Percentiles rank a stretch among this genome's conserved stretches.
phyloP scores from a whole-genome alignment of 2,113 vertebrate species.

The Seriola dumerili region DNA sequence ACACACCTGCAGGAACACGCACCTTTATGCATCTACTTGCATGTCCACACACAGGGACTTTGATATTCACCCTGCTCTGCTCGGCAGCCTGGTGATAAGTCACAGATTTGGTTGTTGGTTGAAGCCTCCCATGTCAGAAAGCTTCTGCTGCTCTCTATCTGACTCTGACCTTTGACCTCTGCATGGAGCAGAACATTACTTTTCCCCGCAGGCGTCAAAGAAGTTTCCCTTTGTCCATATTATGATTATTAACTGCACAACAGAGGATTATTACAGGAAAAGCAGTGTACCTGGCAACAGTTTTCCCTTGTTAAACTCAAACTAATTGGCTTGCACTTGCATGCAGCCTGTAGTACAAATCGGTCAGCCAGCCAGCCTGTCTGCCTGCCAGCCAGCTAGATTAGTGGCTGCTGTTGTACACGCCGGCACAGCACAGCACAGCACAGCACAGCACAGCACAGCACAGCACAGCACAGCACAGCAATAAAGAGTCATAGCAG shows the following conservation, averaged over 20 bases:
- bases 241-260: constrained; percentile 53
- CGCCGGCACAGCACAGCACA: constrained; percentile 48
- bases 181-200: constrained; percentile 13
- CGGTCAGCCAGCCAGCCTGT: constrained; percentile 64
- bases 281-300: constrained; percentile 61
- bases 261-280: constrained; percentile 48
- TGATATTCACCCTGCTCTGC: constrained; percentile 11
- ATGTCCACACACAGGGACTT: neutral
- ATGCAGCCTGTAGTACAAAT: constrained; percentile 56
- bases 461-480: constrained; percentile 49
- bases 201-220: constrained; percentile 19
- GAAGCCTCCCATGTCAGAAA: neutral
- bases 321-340: constrained; percentile 70
- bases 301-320: constrained; percentile 70
- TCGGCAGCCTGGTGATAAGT: constrained; percentile 13
- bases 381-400: constrained; percentile 72
- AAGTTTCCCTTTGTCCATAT: constrained; percentile 44
- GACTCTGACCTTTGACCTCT: constrained; percentile 54
- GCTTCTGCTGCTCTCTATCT: neutral
- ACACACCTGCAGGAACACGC: constrained; percentile 5
- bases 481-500: constrained; percentile 76
- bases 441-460: constrained; percentile 48
- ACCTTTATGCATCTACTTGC: constrained; percentile 5
- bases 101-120: neutral
- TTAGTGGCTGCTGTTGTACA: constrained; percentile 77